phyloP scores from a whole-genome alignment of 2,888 invertebrate species.

The Oligia fasciuncula region DNA sequence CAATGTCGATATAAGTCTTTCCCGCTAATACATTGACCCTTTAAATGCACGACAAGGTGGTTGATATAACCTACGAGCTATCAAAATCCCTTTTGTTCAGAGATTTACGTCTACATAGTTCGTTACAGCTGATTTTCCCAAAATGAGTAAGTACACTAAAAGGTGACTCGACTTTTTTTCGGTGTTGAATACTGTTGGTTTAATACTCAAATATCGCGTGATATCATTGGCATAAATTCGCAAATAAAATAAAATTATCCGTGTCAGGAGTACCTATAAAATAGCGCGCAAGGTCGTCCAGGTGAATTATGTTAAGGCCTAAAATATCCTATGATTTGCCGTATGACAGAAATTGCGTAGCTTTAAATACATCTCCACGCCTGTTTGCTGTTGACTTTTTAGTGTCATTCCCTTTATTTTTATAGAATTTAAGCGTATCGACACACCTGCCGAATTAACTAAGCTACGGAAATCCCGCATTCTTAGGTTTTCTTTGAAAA shows the following conservation, averaged over 20 bases:
- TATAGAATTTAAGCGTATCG: not conserved
- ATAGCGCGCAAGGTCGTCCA: slow-evolving; percentile 64
- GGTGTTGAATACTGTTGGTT: not conserved
- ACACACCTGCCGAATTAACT: not conserved
- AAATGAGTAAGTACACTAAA: not conserved
- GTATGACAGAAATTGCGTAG: slow-evolving; percentile 18
- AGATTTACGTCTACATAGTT: not conserved
- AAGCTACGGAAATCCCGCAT: not conserved
- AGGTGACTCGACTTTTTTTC: slow-evolving; percentile 3
- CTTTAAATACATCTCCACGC: slow-evolving; percentile 33
- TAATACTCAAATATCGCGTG: slow-evolving; percentile 51
- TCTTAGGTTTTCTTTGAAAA: slow-evolving; percentile 1
- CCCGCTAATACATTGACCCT: slow-evolving; percentile 16
- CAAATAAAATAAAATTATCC: slow-evolving; percentile 62
- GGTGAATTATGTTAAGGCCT: slow-evolving; percentile 56
- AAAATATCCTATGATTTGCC: slow-evolving; percentile 53
- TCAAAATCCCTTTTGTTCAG: not conserved
- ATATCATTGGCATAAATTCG: slow-evolving; percentile 61
- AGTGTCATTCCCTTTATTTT: slow-evolving; percentile 17
- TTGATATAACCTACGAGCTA: not conserved
- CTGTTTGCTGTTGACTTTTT: slow-evolving; percentile 25
- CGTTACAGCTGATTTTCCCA: not conserved
- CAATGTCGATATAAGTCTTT: slow-evolving; percentile 13
- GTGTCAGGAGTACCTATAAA: slow-evolving; percentile 58
- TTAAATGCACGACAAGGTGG: not conserved